Base-by-base conservation (phyloP, 2,797 vertebrate genomes). In the Hyperoplus lanceolatus region DNA sequence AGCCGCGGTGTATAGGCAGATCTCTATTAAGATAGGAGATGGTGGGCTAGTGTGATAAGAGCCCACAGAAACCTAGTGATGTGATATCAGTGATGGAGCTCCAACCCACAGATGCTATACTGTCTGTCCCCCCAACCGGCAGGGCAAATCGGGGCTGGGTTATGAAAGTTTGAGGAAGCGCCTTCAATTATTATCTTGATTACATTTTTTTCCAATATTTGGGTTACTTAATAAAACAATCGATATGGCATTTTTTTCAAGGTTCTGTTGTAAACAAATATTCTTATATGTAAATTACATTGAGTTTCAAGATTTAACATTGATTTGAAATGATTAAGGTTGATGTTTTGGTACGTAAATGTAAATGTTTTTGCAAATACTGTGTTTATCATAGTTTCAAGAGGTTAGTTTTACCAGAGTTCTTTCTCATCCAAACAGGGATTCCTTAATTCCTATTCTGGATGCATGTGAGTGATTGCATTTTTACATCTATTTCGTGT, bases 1-100 rank as follows among this genome's bases (percentile, higher is more conserved):
- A 81, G 85, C 82, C 73, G 68, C 16, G n/a, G 62, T 77, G 53
- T 87, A 89, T 83, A 87, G 87, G 91, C 81, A 82, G 92, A 94
- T 94, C 91, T 90, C 90, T 83, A 92, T 94, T 93, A 92, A 92
- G 91, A 93, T 94, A 85, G 70, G 51, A 85, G 87, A 89, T 86
- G 80, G 89, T 87, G 90, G 89, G 80, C 81, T 59, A 53, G 73
- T 29, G 81, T 45, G 91, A 93, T 92, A 91, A 89, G 87, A 80
- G 83, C 62, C 61, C 76, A 90, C 85, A 74, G 87, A 82, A 29
- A 85, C 73, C 70, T 29, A 51, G 70, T 79, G 88, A 90, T 92
- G 88, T 83, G 88, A 87, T 87, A 84, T 89, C 80, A 81, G 70
- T 65, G 84, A 88, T 90, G 73, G 83, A 84, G 21, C 74, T 81